These are phyloP conservation scores for Podarcis siculus DNA, from an alignment of 2,797 vertebrate genomes.

Conservation along the genomic window DNA sequence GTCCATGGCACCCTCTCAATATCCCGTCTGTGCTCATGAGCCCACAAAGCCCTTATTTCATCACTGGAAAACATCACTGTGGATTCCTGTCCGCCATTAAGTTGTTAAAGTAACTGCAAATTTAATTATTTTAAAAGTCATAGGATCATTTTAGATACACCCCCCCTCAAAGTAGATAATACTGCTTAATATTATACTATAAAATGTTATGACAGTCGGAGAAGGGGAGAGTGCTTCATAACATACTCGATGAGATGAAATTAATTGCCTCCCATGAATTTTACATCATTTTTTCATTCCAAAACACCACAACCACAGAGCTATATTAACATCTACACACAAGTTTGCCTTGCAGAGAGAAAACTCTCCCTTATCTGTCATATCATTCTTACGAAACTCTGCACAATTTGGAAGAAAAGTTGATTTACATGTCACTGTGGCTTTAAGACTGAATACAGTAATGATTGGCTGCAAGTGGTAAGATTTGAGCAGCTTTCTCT, in stretches of 20 bases:
- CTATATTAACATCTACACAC: neutral
- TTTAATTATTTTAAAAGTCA: too few relatives aligned
- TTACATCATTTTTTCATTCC: neutral
- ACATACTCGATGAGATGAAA: neutral
- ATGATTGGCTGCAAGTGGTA: neutral
- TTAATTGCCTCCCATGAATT: conserved; percentile 11
- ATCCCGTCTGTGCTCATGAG: too few relatives aligned
- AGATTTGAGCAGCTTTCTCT: neutral
- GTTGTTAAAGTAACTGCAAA: too few relatives aligned
- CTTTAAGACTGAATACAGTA: neutral
- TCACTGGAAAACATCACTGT: too few relatives aligned
- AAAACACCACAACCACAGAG: conserved; percentile 13
- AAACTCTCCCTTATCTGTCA: neutral
- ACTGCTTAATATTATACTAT: neutral
- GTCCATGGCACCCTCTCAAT: too few relatives aligned
- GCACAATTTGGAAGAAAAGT: neutral
- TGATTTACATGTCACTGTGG: neutral
- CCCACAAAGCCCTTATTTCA: too few relatives aligned
- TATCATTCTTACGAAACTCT: conserved; percentile 3
- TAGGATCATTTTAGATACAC: too few relatives aligned
- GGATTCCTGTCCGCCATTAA: too few relatives aligned
- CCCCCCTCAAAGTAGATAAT: too few relatives aligned
- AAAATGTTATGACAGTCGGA: neutral
- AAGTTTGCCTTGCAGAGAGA: neutral
- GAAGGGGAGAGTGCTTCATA: neutral